A percentile compares a stretch with the other conserved stretches of the same genome.
Conservation (phyloP, 2,888 invertebrate genomes). For the Apotomis turbidana region DNA sequence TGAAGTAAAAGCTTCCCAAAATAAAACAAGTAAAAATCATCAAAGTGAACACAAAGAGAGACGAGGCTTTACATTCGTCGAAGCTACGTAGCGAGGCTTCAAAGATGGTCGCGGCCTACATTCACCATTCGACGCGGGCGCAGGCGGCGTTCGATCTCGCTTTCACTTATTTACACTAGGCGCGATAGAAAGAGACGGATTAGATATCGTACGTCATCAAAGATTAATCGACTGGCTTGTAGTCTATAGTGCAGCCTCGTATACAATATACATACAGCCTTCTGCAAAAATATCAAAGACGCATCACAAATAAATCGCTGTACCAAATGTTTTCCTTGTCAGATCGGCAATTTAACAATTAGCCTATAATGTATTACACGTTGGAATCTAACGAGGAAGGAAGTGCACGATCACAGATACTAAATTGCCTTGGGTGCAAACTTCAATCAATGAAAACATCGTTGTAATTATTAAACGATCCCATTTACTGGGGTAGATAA, state of each 20-base stretch:
- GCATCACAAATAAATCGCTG: conserved; percentile 43
- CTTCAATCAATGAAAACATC: conserved; percentile 19
- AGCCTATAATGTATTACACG: conserved; percentile 19
- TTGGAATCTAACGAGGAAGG: conserved; percentile 27
- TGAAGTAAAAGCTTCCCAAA: background rate
- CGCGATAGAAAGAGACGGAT: conserved; percentile 56
- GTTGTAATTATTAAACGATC: conserved; percentile 1
- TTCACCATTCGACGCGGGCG: conserved; percentile 77
- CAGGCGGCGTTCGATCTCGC: conserved; percentile 63
- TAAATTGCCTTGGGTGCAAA: conserved; percentile 32
- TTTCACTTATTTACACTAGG: conserved; percentile 55
- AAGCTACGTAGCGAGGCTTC: conserved; percentile 75
- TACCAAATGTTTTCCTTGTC: conserved; percentile 18
- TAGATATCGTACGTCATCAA: conserved; percentile 58
- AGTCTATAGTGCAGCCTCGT: conserved; percentile 46
- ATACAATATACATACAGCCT: conserved; percentile 52
- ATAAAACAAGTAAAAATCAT: conserved; percentile 6
- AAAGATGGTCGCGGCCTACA: conserved; percentile 83
- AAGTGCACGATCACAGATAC: conserved; percentile 26
- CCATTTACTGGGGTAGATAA: background rate
- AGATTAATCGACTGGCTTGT: conserved; percentile 60
- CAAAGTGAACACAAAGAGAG: conserved; percentile 50
- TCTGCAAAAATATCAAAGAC: conserved; percentile 62
- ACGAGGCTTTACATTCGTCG: conserved; percentile 68
- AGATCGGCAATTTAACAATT: conserved; percentile 23